Percentiles rank a stretch among this genome's conserved stretches.
Evolutionary conservation across 2,113 vertebrate species (phyloP).

Genomic region (Hippocampus comes): DNA sequence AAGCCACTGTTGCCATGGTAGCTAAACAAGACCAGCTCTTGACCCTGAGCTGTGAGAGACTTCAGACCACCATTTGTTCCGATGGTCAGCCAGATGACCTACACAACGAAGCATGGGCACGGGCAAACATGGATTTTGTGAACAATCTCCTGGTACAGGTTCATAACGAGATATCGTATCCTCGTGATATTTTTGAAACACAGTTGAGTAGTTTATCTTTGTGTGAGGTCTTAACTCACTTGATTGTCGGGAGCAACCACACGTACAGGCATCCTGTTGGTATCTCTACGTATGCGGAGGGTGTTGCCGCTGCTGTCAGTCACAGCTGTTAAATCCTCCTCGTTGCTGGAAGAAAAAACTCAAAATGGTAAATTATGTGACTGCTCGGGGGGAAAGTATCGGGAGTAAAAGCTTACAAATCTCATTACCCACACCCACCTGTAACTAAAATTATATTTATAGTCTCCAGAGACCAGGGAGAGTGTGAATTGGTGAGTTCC

Average conservation of each 20-base stretch:
- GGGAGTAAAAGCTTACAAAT: conserved; percentile 2
- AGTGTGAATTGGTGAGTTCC: conserved; percentile 95
- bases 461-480: conserved; percentile 92
- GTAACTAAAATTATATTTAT: conserved; percentile 97
- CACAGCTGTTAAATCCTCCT: conserved; percentile 90
- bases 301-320: conserved; percentile 96
- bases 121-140: neutral
- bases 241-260: conserved; percentile 96
- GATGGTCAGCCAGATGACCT: conserved; percentile 95
- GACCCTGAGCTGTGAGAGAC: conserved; percentile 91
- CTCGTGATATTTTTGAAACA: neutral
- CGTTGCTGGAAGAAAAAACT: conserved; percentile 73
- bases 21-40: conserved; percentile 91
- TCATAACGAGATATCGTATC: neutral
- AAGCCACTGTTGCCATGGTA: conserved; percentile 97
- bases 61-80: conserved; percentile 96
- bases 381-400: neutral
- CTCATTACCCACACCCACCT: conserved; percentile 44
- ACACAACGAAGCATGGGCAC: neutral
- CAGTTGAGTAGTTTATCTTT: neutral
- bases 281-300: conserved; percentile 88
- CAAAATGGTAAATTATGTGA: neutral
- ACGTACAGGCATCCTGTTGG: conserved; percentile 92
- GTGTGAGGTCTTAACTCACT: conserved; percentile 71
- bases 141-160: neutral